Evolutionary conservation across 2,888 invertebrate genomes (phyloP), one percentile per base, ranked within the genome.

Genomic region (Eupithecia dodoneata): DNA sequence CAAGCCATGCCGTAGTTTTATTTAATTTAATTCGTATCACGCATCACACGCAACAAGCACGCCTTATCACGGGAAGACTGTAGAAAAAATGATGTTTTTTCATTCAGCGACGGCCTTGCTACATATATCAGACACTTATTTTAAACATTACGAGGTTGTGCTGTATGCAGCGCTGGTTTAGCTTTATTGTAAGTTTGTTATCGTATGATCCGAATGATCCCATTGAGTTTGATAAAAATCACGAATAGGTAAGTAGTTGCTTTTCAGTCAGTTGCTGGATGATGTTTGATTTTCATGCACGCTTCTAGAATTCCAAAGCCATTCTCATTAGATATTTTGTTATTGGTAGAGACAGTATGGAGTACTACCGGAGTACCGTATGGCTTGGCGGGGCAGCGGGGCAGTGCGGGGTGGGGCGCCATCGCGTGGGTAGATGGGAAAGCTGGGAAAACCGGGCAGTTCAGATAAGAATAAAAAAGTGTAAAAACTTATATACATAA

Each of bases 151-250:
- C 72, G 78, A 41, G 73, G 74, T 72, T 77, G 82, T 81, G 82
- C 79, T 71, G 79, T 67, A 72, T 80, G 18, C 67, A 86, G 87
- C 89, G 88, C 87, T 89, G 81, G 83, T 83, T 81, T 74, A 70
- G 83, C 85, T 86, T 76, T 76, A 74, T 79, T 77, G 79, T 83
- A 63, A 42, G 55, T 74, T 80, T 86, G 44, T 49, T 79, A 86
- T 87, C 87, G 86, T 85, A 84, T 84, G 89, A 89, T 88, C 88
- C 86, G 84, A 83, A 82, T 81, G 81, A 82, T 79, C 80, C 79
- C 78, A 80, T 76, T 87, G 86, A 87, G 85, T 85, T 85, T 78
- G 76, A 79, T 79, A 78, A 76, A 74, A 78, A 79, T 81, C 84
- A 83, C 83, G 81, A 85, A 78, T 67, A 69, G 42, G 67, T 71